phyloP scores from a whole-genome alignment of 2,888 invertebrate genomes.

The Colletes collaris region DNA sequence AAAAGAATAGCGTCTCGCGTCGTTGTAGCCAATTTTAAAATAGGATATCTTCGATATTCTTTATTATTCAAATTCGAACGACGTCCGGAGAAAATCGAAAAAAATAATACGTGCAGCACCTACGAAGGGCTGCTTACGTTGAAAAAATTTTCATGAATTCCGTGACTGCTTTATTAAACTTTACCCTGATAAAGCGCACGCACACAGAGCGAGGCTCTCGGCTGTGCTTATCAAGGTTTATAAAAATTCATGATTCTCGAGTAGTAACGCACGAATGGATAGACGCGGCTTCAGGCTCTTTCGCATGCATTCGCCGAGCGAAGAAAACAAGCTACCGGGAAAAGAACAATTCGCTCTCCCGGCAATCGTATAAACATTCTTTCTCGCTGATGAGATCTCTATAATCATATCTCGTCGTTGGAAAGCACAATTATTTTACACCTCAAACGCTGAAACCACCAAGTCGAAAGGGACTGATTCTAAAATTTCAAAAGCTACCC shows the following conservation, averaged over 20 bases:
- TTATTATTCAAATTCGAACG: conserved; percentile 35
- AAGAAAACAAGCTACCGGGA: not conserved
- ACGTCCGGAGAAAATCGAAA: not conserved
- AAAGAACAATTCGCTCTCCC: conserved; percentile 7
- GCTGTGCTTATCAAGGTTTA: conserved; percentile 45
- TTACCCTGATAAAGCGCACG: conserved; percentile 39
- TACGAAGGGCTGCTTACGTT: conserved; percentile 18
- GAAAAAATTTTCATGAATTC: conserved; percentile 50
- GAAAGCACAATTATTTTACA: too few species aligned
- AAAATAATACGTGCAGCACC: conserved; percentile 18
- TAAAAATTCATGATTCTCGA: conserved; percentile 55
- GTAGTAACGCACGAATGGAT: conserved; percentile 44
- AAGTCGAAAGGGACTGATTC: too few species aligned
- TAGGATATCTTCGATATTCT: conserved; percentile 9
- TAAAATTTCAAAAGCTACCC: too few species aligned
- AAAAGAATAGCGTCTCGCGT: not conserved
- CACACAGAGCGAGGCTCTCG: conserved; percentile 10
- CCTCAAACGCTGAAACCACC: too few species aligned
- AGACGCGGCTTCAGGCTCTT: conserved; percentile 11
- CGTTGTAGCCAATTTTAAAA: not conserved
- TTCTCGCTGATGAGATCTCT: not conserved
- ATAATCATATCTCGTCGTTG: not conserved
- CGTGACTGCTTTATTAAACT: conserved; percentile 51
- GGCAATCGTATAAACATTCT: conserved; percentile 1
- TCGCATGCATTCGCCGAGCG: not conserved